Base-by-base conservation (phyloP, 2,113 vertebrate genomes). In the Chaetops frenatus region DNA sequence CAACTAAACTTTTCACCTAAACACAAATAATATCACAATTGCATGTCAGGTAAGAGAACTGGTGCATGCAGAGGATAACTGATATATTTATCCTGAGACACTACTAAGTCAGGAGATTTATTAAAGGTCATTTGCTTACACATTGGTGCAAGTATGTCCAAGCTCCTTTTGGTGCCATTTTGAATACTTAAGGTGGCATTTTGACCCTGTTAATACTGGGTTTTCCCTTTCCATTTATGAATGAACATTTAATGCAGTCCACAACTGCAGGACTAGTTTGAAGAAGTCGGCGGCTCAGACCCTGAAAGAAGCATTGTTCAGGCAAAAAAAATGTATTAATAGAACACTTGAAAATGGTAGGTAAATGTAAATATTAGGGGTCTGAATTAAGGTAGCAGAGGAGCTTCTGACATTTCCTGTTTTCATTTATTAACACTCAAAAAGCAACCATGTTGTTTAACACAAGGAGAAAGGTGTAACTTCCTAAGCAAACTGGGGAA, bases 371-470 rank as follows among this genome's bases (percentile, higher is more conserved):
- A 78, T 66, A 91, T 35, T 44, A 83, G 54, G 13, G 3, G 10
- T 47, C 53, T 82, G 81, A 71, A 36, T 76, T 60, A 81, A 51
- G 17, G n/a, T 16, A 85, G 33, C 20, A 72, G 10, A 29, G 40
- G 20, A 79, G 17, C 18, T 69, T 88, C 50, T 60, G 31, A 40
- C 29, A 69, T 36, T 82, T 90, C 66, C 38, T 15, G 3, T 72
- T 89, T 71, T 48, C 16, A 40, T 47, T 69, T 69, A 82, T 27
- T 84, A 42, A 40, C 27, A 60, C 31, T 60, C 31, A 53, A 76
- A 96, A 87, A 24, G 27, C 27, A 95, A 50, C 35, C 15, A 11
- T 23, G 9, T 61, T 84, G 42, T 77, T 78, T 33, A 90, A 86
- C 70, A 62, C 2, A 9, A 12, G 16, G 36, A 36, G 72, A 85